Base-by-base conservation (phyloP, 1,140 invertebrate species). In the Uloborus diversus region DNA sequence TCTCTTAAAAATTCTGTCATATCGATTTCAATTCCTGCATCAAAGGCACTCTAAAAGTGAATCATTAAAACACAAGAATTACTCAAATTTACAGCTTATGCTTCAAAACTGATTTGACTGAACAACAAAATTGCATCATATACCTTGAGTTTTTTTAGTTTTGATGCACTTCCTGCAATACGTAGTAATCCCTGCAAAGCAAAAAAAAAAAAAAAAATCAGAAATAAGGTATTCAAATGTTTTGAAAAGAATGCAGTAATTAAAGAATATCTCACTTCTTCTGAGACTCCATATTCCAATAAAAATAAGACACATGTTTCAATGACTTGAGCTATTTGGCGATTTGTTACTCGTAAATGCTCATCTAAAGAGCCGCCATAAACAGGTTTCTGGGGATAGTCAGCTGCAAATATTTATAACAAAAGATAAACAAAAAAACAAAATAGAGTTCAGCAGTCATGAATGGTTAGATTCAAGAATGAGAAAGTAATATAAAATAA, bases 301-400 rank as follows among this genome's bases (percentile, higher is more conserved):
- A 98, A 88, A 1, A 92, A 92, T 79, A 93, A 93, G 23, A 97
- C 91, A 86, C 96, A 97, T 9, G 96, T 88, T 87, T 98, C 95
- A 75, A 98, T 90, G 1, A 96, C 95, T 83, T 92, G 91, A 1
- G 96, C 95, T 23, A 90, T 94, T 84, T 92, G 92, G 80, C 93
- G 88, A 81, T 90, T 88, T 3, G 93, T 94, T 13, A 94, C 91
- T 53, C 91, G 88, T 68, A 98, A 87, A 88, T 98, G 96, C 82
- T 97, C 94, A 83, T 93, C 92, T 49, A 98, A 86, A 0, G 92
- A 89, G 82, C 90, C 91, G 47, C 95, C 94, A 88, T 94, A 98
- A 3, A 96, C 92, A 28, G 94, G 93, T 85, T 94, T 95, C 83
- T 92, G 90, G 68, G 91, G 89, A 84, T 93, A 93, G 83, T 92